Base-by-base conservation (phyloP, 2,113 vertebrate species). In the Cervus canadensis region DNA sequence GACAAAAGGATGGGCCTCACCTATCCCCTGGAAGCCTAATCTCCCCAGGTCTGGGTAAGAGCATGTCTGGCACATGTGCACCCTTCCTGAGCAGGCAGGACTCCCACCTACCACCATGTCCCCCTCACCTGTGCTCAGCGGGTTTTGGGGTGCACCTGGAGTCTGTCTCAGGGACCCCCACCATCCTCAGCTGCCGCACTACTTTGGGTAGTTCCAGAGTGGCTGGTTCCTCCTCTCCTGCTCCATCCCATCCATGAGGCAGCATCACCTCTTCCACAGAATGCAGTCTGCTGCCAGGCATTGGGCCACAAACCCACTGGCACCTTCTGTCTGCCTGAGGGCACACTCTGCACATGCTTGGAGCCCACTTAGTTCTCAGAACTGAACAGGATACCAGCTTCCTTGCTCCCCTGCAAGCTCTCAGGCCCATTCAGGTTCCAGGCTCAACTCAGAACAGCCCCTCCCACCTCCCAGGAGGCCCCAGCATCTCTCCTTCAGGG, bases 11-110 rank as follows among this genome's bases (percentile, higher is more conserved):
- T 5, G 1, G 21, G 8, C 28, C 48, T 36, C 7, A 11, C 25
- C 15, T 7, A 13, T 7, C 14, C 10, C 13, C 54, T 12, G 30
- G 12, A 85, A 59, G 40, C 57, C 54, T 1, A 6, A 15, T 56
- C 36, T 48, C 45, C n/a, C 11, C 10, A 28, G 21, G n/a, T 64
- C 26, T 48, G 40, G 48, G 3, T 5, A n/a, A 76, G 40, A 11
- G 25, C 1, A 0, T 3, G 5, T 30, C 4, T 6, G 9, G 6
- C 16, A 15, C 0, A 2, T 10, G 1, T 23, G 33, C 26, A 6
- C 12, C 17, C 50, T 64, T 25, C 33, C 57, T 5, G 5, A 23
- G 52, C 23, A 67, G 6, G 19, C 81, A 26, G 28, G 60, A 17
- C 59, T 21, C 19, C 13, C 3, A 3, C 3, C 3, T 3, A 25